Conservation (phyloP, 2,113 vertebrate genomes). For the Alethe castanea region DNA sequence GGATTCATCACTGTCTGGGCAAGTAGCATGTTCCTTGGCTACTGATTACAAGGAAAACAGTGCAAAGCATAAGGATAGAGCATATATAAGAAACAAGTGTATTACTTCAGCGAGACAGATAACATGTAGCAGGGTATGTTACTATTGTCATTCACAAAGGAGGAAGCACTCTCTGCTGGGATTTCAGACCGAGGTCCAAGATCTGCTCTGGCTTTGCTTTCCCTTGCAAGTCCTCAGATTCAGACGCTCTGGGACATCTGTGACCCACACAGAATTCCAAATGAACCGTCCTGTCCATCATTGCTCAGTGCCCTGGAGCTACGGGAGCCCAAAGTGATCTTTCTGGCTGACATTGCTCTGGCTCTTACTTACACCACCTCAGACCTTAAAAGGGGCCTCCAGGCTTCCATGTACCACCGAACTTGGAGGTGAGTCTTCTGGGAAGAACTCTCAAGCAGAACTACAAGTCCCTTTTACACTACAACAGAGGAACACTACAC, state of each 20-base stretch:
- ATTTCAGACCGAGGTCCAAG: background rate
- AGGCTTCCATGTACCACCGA: background rate
- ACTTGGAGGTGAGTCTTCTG: background rate
- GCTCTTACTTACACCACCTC: background rate
- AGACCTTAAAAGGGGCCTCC: background rate
- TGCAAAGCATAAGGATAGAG: background rate
- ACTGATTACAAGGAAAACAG: background rate
- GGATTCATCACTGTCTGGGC: background rate
- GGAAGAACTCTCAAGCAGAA: background rate
- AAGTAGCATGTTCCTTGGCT: background rate
- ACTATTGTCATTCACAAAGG: background rate
- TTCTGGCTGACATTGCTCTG: background rate
- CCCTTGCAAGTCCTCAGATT: background rate
- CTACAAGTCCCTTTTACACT: background rate
- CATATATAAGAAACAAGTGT: background rate
- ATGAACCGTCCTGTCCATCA: background rate
- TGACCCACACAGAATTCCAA: background rate
- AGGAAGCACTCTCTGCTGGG: background rate
- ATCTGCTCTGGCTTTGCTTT: background rate
- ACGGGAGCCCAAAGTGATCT: background rate
- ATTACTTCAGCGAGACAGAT: background rate
- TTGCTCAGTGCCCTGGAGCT: background rate
- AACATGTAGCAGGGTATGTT: background rate
- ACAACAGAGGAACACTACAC: background rate
- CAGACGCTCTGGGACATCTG: background rate